These are phyloP conservation scores for Ectropis crepuscularia DNA, from an alignment of 2,888 invertebrate genomes.

Conservation along the genomic window DNA sequence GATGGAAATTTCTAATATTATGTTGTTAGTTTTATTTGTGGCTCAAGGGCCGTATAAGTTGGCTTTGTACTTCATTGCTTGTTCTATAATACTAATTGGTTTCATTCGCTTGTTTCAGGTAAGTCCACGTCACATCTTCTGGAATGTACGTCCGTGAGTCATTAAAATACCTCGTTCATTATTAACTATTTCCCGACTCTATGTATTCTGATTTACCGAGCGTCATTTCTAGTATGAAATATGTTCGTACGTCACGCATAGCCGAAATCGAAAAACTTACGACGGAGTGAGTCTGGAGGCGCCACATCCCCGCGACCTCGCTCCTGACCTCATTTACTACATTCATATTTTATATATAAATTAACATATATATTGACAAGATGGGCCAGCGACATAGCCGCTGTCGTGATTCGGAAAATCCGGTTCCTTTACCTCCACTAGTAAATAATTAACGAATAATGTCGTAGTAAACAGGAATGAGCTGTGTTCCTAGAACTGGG, in stretches of 20 bases:
- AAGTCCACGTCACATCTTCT: conserved; percentile 46
- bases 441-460: too few relatives aligned
- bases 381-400: too few relatives aligned
- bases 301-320: conserved; percentile 3
- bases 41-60: too few relatives aligned
- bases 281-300: conserved; percentile 4
- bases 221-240: conserved; percentile 39
- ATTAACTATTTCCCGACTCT: conserved; percentile 37
- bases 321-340: not conserved
- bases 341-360: not conserved
- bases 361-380: too few relatives aligned
- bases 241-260: conserved; percentile 34
- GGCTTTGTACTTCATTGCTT: too few relatives aligned
- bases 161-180: conserved; percentile 50
- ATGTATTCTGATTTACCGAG: conserved; percentile 44
- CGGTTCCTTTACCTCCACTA: too few relatives aligned
- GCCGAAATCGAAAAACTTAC: conserved; percentile 21
- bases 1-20: too few relatives aligned
- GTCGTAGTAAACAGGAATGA: too few relatives aligned
- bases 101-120: conserved; percentile 57
- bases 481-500: too few relatives aligned
- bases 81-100: conserved; percentile 28
- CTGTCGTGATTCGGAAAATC: too few relatives aligned
- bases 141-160: conserved; percentile 45
- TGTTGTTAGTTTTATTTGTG: too few relatives aligned